Evolutionary conservation across 2,888 invertebrate species (phyloP).

Genomic region (Deroplatys truncata): DNA sequence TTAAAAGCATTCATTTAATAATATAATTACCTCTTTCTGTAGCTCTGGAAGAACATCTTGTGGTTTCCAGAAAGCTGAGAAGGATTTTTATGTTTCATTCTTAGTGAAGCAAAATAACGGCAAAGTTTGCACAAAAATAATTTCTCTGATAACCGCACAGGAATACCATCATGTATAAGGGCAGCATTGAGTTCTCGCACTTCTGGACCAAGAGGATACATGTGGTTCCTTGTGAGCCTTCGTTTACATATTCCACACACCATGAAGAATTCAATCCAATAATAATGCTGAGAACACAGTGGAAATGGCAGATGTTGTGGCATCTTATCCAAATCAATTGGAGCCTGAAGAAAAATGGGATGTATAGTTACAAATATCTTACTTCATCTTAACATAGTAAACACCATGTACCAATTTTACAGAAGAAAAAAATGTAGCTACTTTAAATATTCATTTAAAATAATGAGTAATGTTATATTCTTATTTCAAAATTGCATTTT

Average conservation of each 20-base stretch:
- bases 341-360: slow-evolving; percentile 38
- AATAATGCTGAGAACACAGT: slow-evolving; percentile 66
- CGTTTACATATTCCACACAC: slow-evolving; percentile 75
- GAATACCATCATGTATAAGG: slow-evolving; percentile 60
- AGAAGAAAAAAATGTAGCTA: no score
- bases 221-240: slow-evolving; percentile 69
- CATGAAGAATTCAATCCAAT: slow-evolving; percentile 66
- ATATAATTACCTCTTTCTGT: slow-evolving; percentile 55
- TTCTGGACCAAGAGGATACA: slow-evolving; percentile 59
- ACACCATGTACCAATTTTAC: neutral
- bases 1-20: neutral
- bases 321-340: slow-evolving; percentile 45
- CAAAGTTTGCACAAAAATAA: slow-evolving; percentile 79
- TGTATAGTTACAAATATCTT: neutral
- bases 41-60: slow-evolving; percentile 55
- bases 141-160: slow-evolving; percentile 61
- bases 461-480: no score
- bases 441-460: no score
- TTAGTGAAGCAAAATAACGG: slow-evolving; percentile 69
- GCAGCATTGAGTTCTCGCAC: slow-evolving; percentile 50
- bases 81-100: slow-evolving; percentile 54
- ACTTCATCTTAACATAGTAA: neutral
- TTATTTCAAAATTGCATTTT: no score
- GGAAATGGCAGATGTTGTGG: slow-evolving; percentile 47
- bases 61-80: slow-evolving; percentile 43